Conservation (phyloP, 2,888 invertebrate species). For the Oithona nana region DNA sequence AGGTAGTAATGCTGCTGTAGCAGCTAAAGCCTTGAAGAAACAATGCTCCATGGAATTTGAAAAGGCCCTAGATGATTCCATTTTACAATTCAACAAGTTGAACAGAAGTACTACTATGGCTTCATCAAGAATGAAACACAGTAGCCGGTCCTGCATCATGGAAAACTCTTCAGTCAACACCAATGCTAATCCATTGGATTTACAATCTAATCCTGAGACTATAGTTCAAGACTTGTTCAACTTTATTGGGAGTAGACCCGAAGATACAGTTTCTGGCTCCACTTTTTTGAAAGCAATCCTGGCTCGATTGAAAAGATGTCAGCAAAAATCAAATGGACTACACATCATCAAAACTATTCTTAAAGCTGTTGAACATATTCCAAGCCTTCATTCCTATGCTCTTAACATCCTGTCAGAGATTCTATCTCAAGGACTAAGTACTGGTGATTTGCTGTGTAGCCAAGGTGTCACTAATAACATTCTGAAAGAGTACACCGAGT, state of each 20-base stretch:
- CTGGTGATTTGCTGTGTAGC: constrained; percentile 18
- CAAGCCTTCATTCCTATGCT: background rate
- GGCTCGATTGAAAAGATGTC: constrained; percentile 25
- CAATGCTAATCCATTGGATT: background rate
- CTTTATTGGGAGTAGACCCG: constrained; percentile 28
- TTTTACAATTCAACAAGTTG: constrained; percentile 13
- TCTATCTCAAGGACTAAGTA: constrained; percentile 27
- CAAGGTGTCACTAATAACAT: constrained; percentile 24
- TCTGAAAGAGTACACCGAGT: constrained; percentile 27
- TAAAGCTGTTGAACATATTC: constrained; percentile 17
- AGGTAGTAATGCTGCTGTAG: too few species aligned
- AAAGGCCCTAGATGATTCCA: constrained; percentile 12
- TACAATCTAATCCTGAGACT: constrained; percentile 25
- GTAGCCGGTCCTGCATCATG: background rate
- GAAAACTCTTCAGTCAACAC: background rate
- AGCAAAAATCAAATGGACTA: constrained; percentile 25
- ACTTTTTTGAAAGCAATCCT: constrained; percentile 26
- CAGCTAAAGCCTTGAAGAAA: too few species aligned
- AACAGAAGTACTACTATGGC: constrained; percentile 1
- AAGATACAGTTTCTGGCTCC: constrained; percentile 26
- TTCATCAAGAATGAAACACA: background rate
- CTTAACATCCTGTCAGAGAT: constrained; percentile 21
- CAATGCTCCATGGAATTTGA: constrained; percentile 8
- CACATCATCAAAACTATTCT: constrained; percentile 23
- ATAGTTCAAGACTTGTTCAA: constrained; percentile 27